Percentiles rank a stretch among this genome's conserved stretches.
These are phyloP conservation scores for Sarcophaga peregrina DNA, from an alignment of 1,140 invertebrate genomes.

Conservation along the genomic window DNA sequence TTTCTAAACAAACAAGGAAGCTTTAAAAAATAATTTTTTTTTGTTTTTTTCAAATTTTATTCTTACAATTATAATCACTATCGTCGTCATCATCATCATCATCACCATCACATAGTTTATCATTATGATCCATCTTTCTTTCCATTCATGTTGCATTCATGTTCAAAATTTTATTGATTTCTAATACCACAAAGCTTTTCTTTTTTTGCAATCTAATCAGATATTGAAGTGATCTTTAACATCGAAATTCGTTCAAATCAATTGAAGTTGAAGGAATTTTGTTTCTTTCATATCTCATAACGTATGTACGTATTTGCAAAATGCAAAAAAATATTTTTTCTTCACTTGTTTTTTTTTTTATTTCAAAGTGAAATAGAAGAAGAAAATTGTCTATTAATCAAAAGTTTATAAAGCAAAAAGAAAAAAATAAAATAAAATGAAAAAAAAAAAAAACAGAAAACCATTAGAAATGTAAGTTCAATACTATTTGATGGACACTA, in stretches of 20 bases:
- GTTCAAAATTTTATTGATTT: neutral
- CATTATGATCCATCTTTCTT: neutral
- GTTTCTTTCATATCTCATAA: too few relatives aligned
- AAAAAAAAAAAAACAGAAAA: neutral
- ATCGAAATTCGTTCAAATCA: constrained; percentile 41
- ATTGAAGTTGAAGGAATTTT: constrained; percentile 24
- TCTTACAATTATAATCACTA: neutral
- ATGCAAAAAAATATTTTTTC: too few relatives aligned
- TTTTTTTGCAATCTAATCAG: constrained; percentile 31
- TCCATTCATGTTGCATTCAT: constrained; percentile 10
- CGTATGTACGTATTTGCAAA: too few relatives aligned
- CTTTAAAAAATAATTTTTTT: constrained; percentile 31
- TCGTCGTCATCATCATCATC: neutral
- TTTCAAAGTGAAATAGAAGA: too few relatives aligned
- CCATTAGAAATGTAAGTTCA: constrained; percentile 11
- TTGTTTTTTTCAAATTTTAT: neutral
- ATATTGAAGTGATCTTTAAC: constrained; percentile 23
- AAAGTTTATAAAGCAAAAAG: neutral
- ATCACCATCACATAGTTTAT: neutral
- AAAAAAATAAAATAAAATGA: neutral
- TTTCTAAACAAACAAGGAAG: constrained; percentile 37
- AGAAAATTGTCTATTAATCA: too few relatives aligned
- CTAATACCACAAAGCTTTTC: neutral
- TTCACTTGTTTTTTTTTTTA: neutral
- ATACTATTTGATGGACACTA: neutral